Evolutionary conservation across 2,888 invertebrate species (phyloP).

Genomic region (Apotomis turbidana): DNA sequence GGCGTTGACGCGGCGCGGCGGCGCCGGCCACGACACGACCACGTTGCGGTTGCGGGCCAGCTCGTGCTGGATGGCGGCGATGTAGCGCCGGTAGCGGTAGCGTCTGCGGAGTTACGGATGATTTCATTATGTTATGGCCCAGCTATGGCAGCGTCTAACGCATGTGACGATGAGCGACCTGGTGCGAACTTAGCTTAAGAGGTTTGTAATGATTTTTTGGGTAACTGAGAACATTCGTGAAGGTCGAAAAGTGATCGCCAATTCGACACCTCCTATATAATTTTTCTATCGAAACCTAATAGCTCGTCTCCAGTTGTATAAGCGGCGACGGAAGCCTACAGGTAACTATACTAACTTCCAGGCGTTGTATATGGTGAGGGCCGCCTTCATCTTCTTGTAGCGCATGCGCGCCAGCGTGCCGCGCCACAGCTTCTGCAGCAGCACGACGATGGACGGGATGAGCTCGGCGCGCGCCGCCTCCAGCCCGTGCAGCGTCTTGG

Average conservation of each 20-base stretch:
- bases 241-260: no score
- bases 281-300: no score
- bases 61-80: constrained; percentile 62
- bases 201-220: no score
- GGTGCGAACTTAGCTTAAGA: no score
- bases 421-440: constrained; percentile 98
- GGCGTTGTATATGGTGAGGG: constrained; percentile 90
- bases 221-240: no score
- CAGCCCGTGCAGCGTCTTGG: constrained; percentile 94
- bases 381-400: constrained; percentile 94
- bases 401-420: constrained; percentile 90
- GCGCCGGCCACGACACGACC: constrained; percentile 89
- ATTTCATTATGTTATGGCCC: no score
- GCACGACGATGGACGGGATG: constrained; percentile 95
- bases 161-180: no score
- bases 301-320: no score
- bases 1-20: constrained; percentile 86
- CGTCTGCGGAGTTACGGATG: constrained; percentile 56
- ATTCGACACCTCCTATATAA: no score
- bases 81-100: constrained; percentile 74
- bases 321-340: no score
- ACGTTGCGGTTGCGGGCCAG: constrained; percentile 58
- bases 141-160: no score
- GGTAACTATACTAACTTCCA: constrained; percentile 84
- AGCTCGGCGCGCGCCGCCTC: constrained; percentile 94